phyloP scores from a whole-genome alignment of 2,113 vertebrate species.

The Pavo muticus region DNA sequence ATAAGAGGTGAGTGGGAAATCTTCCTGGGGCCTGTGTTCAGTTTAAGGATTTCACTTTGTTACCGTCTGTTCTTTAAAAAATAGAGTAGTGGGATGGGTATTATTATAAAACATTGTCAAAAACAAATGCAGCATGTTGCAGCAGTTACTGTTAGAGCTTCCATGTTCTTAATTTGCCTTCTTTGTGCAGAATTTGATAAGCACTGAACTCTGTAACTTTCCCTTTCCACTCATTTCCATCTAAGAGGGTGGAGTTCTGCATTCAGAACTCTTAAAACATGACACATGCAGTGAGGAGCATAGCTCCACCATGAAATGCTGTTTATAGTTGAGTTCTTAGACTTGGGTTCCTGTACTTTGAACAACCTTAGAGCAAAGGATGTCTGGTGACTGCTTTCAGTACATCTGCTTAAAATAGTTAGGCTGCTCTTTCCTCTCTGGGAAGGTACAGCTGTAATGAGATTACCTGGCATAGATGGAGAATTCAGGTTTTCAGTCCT shows the following conservation, averaged over 20 bases:
- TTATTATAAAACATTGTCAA: background rate
- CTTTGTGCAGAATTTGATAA: background rate
- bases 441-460: background rate
- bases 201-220: background rate
- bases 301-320: background rate
- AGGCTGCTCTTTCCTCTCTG: background rate
- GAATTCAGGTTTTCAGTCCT: background rate
- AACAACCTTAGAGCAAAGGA: background rate
- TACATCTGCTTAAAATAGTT: background rate
- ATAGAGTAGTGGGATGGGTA: background rate
- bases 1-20: background rate
- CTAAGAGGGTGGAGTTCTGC: background rate
- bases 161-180: background rate
- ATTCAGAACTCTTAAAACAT: background rate
- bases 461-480: background rate
- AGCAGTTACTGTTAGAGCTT: background rate
- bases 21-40: background rate
- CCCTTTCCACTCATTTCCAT: background rate
- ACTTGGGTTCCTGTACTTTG: rapidly evolving
- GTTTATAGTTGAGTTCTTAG: background rate
- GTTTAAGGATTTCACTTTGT: background rate
- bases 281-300: background rate
- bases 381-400: background rate
- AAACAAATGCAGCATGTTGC: background rate
- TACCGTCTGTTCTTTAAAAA: background rate